These are phyloP conservation scores for Periophthalmus modestus DNA, from an alignment of 2,113 vertebrate genomes.

Conservation along the genomic window DNA sequence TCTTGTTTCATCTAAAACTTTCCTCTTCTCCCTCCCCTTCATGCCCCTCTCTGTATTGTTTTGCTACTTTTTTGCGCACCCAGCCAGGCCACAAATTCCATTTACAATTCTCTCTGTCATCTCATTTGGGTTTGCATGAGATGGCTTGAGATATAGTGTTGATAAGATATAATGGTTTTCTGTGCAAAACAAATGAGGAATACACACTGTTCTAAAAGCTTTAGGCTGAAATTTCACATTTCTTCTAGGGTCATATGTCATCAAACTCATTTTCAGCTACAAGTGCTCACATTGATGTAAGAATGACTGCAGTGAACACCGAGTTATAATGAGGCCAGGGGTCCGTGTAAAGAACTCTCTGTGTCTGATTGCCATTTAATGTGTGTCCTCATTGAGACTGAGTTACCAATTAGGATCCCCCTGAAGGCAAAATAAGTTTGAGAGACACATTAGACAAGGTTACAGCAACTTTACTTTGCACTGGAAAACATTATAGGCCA, in stretches of 20 bases:
- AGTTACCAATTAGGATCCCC: conserved; percentile 25
- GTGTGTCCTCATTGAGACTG: conserved; percentile 15
- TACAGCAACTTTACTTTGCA: conserved; percentile 22
- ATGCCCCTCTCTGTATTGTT: conserved; percentile 29
- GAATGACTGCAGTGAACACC: conserved; percentile 36
- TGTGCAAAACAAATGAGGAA: conserved; percentile 10
- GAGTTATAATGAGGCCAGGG: conserved; percentile 21
- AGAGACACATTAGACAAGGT: conserved; percentile 33
- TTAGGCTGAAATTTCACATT: conserved; percentile 18
- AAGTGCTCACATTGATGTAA: conserved; percentile 47
- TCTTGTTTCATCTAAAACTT: conserved; percentile 56
- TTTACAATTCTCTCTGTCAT: background rate
- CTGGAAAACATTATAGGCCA: conserved; percentile 29
- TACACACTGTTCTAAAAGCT: conserved; percentile 10
- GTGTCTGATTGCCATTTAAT: conserved; percentile 25
- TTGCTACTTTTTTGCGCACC: conserved; percentile 31
- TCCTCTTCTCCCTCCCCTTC: conserved; percentile 1
- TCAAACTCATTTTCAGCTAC: conserved; percentile 38
- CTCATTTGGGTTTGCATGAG: conserved; percentile 5
- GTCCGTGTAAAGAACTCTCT: conserved; percentile 33
- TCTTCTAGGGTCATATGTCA: conserved; percentile 46
- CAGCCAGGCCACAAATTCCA: conserved; percentile 17
- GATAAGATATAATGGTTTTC: conserved; percentile 17
- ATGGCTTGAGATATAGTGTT: conserved; percentile 17
- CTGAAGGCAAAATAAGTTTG: conserved; percentile 30